phyloP scores from a whole-genome alignment of 1,140 invertebrate genomes.

The Penaeus indicus region DNA sequence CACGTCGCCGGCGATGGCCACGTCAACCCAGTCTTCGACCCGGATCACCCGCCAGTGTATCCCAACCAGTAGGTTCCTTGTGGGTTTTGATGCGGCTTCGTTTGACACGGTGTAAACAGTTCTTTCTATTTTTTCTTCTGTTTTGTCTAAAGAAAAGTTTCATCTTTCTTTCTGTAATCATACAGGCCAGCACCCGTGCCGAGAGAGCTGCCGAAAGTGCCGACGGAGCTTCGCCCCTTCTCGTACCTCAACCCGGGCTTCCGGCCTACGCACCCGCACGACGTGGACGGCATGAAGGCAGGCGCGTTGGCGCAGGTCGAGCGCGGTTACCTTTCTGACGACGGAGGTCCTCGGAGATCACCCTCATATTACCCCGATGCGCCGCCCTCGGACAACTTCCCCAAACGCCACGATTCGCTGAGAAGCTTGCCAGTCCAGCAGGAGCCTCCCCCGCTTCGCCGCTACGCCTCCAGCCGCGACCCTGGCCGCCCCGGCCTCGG shows the following conservation, averaged over 20 bases:
- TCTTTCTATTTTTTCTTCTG: too few species aligned
- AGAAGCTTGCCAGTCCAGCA: not conserved
- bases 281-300: constrained; percentile 55
- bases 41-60: too few species aligned
- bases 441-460: not conserved
- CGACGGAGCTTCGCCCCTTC: constrained; percentile 54
- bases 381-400: constrained; percentile 6
- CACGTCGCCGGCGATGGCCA: too few species aligned
- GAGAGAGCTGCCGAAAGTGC: constrained; percentile 37
- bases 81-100: too few species aligned
- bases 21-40: too few species aligned
- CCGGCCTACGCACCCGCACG: constrained; percentile 46
- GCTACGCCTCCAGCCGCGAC: not conserved
- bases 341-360: not conserved
- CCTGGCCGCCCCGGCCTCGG: not conserved
- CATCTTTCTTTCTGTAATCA: too few species aligned
- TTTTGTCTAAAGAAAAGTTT: too few species aligned
- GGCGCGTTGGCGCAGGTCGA: not conserved
- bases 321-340: not conserved
- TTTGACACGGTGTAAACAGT: too few species aligned
- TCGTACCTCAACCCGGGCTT: constrained; percentile 60
- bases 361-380: not conserved
- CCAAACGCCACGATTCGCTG: not conserved
- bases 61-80: too few species aligned
- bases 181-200: not conserved